Conservation (phyloP, 2,113 vertebrate species). For the Mastomys natalensis region DNA sequence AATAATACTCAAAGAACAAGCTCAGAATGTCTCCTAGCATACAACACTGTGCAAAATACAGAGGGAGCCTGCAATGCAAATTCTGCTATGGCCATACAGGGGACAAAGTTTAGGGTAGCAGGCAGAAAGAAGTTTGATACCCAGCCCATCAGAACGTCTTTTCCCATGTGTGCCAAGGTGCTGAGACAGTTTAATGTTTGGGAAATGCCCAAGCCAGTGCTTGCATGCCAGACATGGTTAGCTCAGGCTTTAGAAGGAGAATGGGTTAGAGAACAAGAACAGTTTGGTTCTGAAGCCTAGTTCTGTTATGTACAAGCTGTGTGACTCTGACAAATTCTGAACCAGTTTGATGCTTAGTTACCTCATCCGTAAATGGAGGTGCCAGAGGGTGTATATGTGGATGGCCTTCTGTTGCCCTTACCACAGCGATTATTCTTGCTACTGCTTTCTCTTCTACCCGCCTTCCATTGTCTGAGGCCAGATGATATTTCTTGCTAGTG, state of each 20-base stretch:
- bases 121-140: not conserved
- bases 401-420: not conserved
- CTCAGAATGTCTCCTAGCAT: not conserved
- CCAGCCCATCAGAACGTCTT: not conserved
- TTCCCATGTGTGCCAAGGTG: not conserved
- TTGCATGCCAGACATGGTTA: not conserved
- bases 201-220: not conserved
- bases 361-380: not conserved
- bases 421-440: not conserved
- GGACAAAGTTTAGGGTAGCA: not conserved
- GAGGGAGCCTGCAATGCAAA: rapidly evolving
- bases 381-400: no score
- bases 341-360: not conserved
- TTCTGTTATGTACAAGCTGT: not conserved
- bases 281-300: not conserved
- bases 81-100: rapidly evolving
- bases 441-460: not conserved
- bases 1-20: not conserved
- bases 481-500: not conserved
- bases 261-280: not conserved
- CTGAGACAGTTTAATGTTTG: not conserved
- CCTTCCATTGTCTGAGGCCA: not conserved
- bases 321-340: not conserved
- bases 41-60: not conserved
- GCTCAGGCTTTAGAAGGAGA: not conserved